Conservation (phyloP, 2,888 invertebrate genomes). For the Zhengitettix transpicula region DNA sequence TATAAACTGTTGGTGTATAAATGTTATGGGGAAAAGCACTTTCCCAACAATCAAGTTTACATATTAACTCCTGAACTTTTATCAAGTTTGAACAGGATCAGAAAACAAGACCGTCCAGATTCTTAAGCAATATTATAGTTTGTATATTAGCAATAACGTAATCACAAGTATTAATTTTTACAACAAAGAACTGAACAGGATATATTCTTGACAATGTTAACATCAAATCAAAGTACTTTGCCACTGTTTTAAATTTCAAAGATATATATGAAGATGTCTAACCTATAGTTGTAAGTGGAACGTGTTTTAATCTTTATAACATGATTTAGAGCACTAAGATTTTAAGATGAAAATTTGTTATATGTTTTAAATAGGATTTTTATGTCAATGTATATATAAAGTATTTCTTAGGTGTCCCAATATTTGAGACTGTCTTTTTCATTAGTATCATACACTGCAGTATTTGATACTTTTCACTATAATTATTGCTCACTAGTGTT, state of each 20-base stretch:
- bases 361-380: too few relatives aligned
- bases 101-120: slow-evolving; percentile 7
- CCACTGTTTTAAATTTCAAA: too few relatives aligned
- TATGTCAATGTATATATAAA: too few relatives aligned
- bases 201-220: not conserved
- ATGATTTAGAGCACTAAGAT: not conserved
- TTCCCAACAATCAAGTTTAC: not conserved
- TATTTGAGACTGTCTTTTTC: too few relatives aligned
- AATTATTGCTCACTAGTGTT: too few relatives aligned
- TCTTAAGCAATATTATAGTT: slow-evolving; percentile 6
- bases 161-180: slow-evolving; percentile 1
- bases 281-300: not conserved
- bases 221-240: too few relatives aligned
- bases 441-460: too few relatives aligned
- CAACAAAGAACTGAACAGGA: not conserved
- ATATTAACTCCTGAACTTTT: not conserved
- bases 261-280: not conserved
- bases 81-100: not conserved
- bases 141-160: slow-evolving; percentile 4
- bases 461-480: too few relatives aligned
- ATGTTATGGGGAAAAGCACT: not conserved
- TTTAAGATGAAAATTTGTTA: too few relatives aligned
- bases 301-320: not conserved
- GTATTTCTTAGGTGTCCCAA: too few relatives aligned
- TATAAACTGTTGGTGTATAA: not conserved